A percentile compares a stretch with the other conserved stretches of the same genome.
These are phyloP conservation scores for Lithobates pipiens DNA, from an alignment of 2,797 vertebrate species.

Conservation along the genomic window DNA sequence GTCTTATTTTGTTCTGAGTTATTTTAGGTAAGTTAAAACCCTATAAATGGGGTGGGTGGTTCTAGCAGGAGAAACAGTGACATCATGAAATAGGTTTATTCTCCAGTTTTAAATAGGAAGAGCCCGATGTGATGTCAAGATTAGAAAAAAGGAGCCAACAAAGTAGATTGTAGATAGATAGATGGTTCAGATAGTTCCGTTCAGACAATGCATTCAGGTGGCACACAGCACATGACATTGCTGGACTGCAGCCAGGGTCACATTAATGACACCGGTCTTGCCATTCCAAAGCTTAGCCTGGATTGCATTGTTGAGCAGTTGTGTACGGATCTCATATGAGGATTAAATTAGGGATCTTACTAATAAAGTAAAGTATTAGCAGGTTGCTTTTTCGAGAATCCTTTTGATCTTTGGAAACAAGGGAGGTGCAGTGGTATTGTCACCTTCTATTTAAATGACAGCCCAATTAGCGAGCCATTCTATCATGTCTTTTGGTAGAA, in stretches of 20 bases:
- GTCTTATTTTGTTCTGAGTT: too few relatives aligned
- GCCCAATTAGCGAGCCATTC: not conserved
- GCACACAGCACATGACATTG: not conserved
- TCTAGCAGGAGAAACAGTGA: too few relatives aligned
- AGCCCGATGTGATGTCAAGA: too few relatives aligned
- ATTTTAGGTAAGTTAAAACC: too few relatives aligned
- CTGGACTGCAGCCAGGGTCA: not conserved
- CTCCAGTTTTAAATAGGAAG: too few relatives aligned
- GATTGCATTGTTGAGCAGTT: conserved; percentile 30
- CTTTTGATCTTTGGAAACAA: not conserved
- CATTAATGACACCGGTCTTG: conserved; percentile 12
- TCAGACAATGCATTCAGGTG: conserved; percentile 1
- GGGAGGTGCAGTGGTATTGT: not conserved
- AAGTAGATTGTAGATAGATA: conserved; percentile 12
- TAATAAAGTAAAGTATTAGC: conserved; percentile 18
- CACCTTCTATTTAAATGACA: not conserved
- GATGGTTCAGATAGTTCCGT: not conserved
- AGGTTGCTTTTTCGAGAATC: not conserved
- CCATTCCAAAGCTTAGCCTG: conserved; percentile 20
- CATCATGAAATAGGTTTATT: too few relatives aligned
- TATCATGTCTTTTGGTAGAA: not conserved
- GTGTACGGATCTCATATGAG: not conserved
- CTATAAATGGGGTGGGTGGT: too few relatives aligned
- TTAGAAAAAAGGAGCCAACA: too few relatives aligned
- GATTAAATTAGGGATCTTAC: conserved; percentile 19